Base-by-base conservation (phyloP, 2,797 vertebrate genomes). In the Toxotes lorentzi region DNA sequence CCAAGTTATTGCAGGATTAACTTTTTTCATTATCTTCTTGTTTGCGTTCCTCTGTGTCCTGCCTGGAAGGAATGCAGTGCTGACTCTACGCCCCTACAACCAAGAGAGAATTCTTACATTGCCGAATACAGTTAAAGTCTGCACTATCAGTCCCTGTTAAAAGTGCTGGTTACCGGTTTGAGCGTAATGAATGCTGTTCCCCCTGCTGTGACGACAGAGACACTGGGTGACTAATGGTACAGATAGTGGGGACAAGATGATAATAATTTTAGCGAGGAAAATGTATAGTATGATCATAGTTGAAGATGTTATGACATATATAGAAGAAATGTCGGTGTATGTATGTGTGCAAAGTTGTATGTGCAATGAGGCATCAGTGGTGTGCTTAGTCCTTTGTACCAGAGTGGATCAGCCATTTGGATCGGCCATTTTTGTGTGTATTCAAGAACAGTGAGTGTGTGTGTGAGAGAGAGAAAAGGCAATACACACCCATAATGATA, bases 21-120 rank as follows among this genome's bases (percentile, higher is more conserved):
- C 87, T 93, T 94, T 92, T 91, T 93, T 93, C 91, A 93, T 93
- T 90, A 93, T 91, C 87, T 90, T 85, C 85, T 83, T 89, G 89
- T 93, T 93, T 93, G 91, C 78, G 74, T 78, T 91, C 66, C 73
- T 83, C 84, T 70, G 87, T 56, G 82, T 85, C 82, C 76, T 82
- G 86, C 85, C 85, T 86, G 78, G 80, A 86, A 90, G 88, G 78
- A 86, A 88, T 63, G 81, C 78, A 62, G 81, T 14, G 68, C 83
- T 65, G 81, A 82, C 83, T 89, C 51, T 65, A 87, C 82, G 71
- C 89, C 89, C 85, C 74, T 58, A 76, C 86, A 84, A 73, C 87
- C 67, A 71, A 69, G 56, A 75, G 72, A 91, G 85, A 79, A 78
- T 82, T 83, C 87, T 82, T 74, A 86, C 79, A 71, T 82, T 82